Evolutionary conservation across 2,888 invertebrate species (phyloP), one percentile per base, ranked within the genome.

Genomic region (Eupithecia subumbrata): DNA sequence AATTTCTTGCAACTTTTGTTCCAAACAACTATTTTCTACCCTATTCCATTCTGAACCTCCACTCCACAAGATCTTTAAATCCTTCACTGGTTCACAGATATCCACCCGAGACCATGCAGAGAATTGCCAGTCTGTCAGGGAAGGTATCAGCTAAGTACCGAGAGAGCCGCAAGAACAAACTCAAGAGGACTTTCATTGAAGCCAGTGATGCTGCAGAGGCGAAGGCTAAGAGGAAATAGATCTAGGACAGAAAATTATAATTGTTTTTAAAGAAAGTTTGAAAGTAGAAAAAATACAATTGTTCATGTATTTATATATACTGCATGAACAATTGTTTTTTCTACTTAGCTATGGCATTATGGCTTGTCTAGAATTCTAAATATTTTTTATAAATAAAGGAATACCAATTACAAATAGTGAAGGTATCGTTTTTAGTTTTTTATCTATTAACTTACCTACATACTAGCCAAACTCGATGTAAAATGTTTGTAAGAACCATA

Each of bases 161-260:
- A 68, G 96, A 96, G 73, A 96, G 95, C 73, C 91, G 93, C 3
- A 96, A 96, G 79, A 93, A 93, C 43, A 96, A 96, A 78, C 86
- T 97, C 0, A 96, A 97, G 85, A 91, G 97, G 68, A 97, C 97
- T 0, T 97, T 97, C 88, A 96, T 97, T 0, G 93, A 96, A 82
- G 97, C 97, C 14, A 97, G 97, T 14, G 97, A 97, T 82, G 97
- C 97, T 0, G 97, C 97, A 0, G 97, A 96, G 84, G 96, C 96
- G 66, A 97, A 97, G 86, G 97, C 96, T 43, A 97, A 97, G 73
- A 84, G 95, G 5, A 89, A 84, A 1, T 92, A 73, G n/a, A 25
- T 16, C 4, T 11, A 37, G 14, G 9, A 30, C 16, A 66, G n/a
- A 71, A 71, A 16, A 71, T n/a, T 63, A 30, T 22, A 9, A 11